These are phyloP conservation scores for Psilopsiagon aurifrons DNA, from an alignment of 2,113 vertebrate genomes.

Conservation along the genomic window DNA sequence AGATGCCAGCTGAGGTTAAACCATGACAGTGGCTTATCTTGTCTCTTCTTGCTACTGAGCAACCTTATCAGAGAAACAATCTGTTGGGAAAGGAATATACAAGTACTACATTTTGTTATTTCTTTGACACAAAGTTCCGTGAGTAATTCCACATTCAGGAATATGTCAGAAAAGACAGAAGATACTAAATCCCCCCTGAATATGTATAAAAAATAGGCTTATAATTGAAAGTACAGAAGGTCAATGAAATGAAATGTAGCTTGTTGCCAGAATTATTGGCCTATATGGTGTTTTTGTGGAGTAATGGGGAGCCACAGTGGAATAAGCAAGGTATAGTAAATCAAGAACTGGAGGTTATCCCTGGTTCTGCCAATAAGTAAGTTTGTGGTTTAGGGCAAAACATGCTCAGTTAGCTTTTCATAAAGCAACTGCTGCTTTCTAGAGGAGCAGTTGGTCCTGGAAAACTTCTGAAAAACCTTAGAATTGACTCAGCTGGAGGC, in stretches of 20 bases:
- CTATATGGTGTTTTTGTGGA: not conserved
- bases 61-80: not conserved
- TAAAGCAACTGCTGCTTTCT: not conserved
- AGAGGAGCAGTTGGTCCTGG: not conserved
- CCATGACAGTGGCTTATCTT: not conserved
- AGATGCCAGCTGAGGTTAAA: not conserved
- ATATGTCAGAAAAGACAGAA: not conserved
- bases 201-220: not conserved
- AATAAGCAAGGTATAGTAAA: not conserved
- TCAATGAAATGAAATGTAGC: not conserved
- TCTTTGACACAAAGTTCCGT: not conserved
- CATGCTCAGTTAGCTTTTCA: not conserved
- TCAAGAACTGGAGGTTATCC: not conserved
- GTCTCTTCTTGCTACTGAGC: not conserved
- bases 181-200: rapidly evolving
- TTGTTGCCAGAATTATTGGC: not conserved
- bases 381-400: not conserved
- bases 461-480: not conserved
- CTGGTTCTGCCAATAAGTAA: not conserved
- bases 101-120: not conserved
- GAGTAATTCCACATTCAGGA: not conserved
- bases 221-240: not conserved
- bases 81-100: not conserved
- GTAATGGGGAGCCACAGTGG: not conserved
- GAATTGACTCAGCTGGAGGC: not conserved